Conservation (phyloP, 92 coral and sea anemone species). For the Zoanthus sociatus region DNA sequence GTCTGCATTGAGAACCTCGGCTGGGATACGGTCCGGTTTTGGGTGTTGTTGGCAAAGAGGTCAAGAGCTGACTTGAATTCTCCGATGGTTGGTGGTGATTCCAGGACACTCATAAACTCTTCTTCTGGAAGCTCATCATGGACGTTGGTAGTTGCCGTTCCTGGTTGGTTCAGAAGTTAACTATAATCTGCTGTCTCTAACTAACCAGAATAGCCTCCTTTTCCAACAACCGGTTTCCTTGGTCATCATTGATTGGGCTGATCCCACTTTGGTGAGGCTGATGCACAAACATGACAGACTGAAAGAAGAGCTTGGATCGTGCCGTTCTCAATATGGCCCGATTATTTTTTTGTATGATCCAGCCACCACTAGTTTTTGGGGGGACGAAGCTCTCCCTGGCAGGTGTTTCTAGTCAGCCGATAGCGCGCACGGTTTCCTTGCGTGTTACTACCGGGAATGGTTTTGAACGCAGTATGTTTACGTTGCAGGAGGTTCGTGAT, state of each 20-base stretch:
- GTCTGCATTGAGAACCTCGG: not conserved
- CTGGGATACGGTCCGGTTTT: slow-evolving; percentile 2
- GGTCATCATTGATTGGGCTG: not conserved
- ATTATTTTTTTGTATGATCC: no score
- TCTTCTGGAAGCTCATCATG: not conserved
- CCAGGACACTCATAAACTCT: not conserved
- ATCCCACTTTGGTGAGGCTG: not conserved
- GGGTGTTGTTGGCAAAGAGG: not conserved
- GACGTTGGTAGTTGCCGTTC: not conserved
- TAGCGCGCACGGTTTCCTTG: no score
- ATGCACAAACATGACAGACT: not conserved
- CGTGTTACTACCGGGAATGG: no score
- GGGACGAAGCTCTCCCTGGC: no score
- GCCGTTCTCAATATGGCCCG: no score
- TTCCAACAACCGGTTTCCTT: not conserved
- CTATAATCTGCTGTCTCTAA: not conserved
- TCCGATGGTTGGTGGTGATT: not conserved
- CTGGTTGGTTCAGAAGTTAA: not conserved
- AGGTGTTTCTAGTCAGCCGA: no score
- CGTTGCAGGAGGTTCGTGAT: no score
- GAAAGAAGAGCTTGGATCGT: no score
- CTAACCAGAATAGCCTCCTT: not conserved
- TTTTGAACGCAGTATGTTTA: no score
- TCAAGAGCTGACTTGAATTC: not conserved
- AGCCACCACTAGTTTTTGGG: no score